A percentile compares a stretch with the other conserved stretches of the same genome.
These are phyloP conservation scores for Siphonodentalium dalli DNA, from an alignment of 2,888 invertebrate genomes.

Conservation along the genomic window DNA sequence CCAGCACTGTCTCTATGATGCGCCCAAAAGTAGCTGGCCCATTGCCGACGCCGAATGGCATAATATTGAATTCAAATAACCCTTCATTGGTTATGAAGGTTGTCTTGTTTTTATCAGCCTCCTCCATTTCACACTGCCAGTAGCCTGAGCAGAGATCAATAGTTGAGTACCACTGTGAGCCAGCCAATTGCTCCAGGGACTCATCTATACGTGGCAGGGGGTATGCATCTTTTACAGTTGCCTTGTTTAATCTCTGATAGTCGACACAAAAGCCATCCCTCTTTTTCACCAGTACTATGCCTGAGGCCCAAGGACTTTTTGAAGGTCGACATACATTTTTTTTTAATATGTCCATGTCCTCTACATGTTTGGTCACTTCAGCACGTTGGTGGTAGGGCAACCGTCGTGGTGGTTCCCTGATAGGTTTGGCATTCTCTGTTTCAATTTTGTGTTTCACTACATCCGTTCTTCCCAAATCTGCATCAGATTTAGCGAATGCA, in stretches of 20 bases:
- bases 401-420: constrained; percentile 18
- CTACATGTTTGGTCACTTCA: constrained; percentile 20
- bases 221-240: constrained; percentile 23
- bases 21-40: too few relatives aligned
- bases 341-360: constrained; percentile 11
- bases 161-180: too few relatives aligned
- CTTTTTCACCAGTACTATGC: constrained; percentile 28
- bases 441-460: constrained; percentile 16
- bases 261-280: constrained; percentile 25
- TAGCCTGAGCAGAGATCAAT: too few relatives aligned
- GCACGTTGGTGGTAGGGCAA: constrained; percentile 21
- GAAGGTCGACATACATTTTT: constrained; percentile 24
- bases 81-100: too few relatives aligned
- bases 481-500: constrained; percentile 3
- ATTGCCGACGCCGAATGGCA: too few relatives aligned
- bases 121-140: too few relatives aligned
- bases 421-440: constrained; percentile 12
- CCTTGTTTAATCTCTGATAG: constrained; percentile 21
- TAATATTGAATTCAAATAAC: too few relatives aligned
- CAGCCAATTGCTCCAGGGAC: too few relatives aligned
- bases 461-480: constrained; percentile 20
- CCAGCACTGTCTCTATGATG: too few relatives aligned
- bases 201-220: too few relatives aligned
- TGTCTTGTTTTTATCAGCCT: too few relatives aligned
- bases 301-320: constrained; percentile 21